A percentile compares a stretch with the other conserved stretches of the same genome.
Conservation (phyloP, 2,113 vertebrate species). For the Etheostoma spectabile region DNA sequence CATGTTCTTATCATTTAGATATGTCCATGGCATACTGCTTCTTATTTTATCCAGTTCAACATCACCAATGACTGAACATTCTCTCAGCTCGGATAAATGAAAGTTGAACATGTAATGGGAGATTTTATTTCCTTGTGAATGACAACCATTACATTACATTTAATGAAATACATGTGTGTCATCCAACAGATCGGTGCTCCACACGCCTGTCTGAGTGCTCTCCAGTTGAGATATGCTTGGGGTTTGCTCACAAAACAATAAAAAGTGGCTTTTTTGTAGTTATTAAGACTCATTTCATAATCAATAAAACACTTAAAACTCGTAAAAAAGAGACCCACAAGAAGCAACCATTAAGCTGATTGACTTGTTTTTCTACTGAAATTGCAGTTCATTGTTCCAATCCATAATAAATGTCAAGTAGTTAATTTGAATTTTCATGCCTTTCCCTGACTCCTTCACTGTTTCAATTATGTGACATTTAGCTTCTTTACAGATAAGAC, state of each 20-base stretch:
- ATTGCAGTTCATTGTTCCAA: constrained; percentile 12
- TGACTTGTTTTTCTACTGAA: constrained; percentile 21
- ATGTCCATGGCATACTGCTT: not conserved
- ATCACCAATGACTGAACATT: not conserved
- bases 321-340: not conserved
- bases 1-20: not conserved
- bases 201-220: not conserved
- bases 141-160: not conserved
- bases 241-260: constrained; percentile 7
- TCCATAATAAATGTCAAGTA: constrained; percentile 51
- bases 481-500: constrained; percentile 23
- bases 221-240: not conserved
- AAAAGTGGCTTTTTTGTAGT: constrained; percentile 22
- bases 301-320: constrained; percentile 34
- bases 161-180: not conserved
- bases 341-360: constrained; percentile 26
- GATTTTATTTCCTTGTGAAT: not conserved
- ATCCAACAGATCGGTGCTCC: not conserved
- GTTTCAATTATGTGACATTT: constrained; percentile 33
- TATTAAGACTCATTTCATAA: constrained; percentile 33
- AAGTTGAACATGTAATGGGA: too few relatives aligned
- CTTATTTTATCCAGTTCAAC: not conserved
- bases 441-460: not conserved
- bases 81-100: too few relatives aligned
- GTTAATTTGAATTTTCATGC: constrained; percentile 28